Evolutionary conservation across 2,113 vertebrate species (phyloP).

Genomic region (Megaptera novaeangliae): DNA sequence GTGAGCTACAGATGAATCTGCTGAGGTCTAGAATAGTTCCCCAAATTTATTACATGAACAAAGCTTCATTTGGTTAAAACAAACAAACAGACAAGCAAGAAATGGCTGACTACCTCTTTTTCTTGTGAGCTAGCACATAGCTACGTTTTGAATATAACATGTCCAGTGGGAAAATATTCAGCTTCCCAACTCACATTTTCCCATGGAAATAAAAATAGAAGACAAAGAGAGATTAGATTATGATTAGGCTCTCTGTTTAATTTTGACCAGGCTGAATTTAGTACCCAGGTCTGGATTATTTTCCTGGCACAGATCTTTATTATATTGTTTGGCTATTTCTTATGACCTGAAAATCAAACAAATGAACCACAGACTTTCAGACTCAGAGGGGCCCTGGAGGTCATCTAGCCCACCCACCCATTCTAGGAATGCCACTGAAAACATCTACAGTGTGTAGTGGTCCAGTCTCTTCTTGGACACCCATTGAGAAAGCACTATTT

Average conservation of each 20-base stretch:
- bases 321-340: conserved; percentile 34
- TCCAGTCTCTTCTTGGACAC: background rate
- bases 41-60: background rate
- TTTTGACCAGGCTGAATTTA: conserved; percentile 23
- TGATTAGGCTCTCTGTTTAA: conserved; percentile 39
- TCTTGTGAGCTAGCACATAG: background rate
- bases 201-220: conserved; percentile 40
- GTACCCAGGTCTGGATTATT: conserved; percentile 20
- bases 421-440: background rate
- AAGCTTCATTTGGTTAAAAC: background rate
- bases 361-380: background rate
- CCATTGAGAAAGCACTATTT: background rate
- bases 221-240: conserved; percentile 41
- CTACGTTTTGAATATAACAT: background rate
- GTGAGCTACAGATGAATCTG: background rate
- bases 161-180: background rate
- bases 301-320: conserved; percentile 28
- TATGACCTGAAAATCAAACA: conserved; percentile 34
- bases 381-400: background rate
- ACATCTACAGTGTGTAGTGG: background rate
- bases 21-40: background rate
- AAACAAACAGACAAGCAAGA: background rate
- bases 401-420: background rate
- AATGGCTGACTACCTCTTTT: background rate
- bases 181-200: conserved; percentile 31